A percentile compares a stretch with the other conserved stretches of the same genome.
Evolutionary conservation across 2,888 invertebrate genomes (phyloP).

Genomic region (Cheilosia urbana): DNA sequence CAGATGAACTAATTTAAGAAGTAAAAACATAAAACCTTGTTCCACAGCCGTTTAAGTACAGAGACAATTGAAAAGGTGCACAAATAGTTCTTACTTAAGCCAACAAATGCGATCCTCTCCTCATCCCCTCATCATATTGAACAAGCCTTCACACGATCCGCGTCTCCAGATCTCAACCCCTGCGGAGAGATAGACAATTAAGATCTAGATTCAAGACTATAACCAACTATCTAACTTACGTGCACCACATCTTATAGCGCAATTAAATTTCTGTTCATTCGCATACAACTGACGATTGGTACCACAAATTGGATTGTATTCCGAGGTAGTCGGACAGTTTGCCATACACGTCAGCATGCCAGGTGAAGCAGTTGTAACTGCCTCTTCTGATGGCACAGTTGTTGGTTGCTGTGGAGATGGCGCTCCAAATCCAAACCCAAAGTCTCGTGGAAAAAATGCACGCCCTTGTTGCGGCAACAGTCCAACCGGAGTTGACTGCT

Average conservation of each 20-base stretch:
- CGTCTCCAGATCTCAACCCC: constrained; percentile 81
- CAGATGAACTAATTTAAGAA: too few species aligned
- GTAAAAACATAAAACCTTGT: too few species aligned
- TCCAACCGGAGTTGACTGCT: neutral
- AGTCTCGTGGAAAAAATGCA: neutral
- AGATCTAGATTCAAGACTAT: too few species aligned
- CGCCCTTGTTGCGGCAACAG: neutral
- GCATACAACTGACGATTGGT: constrained; percentile 80
- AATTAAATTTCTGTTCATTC: constrained; percentile 81
- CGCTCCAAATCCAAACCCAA: neutral
- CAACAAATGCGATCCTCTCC: neutral
- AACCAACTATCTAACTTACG: constrained; percentile 77
- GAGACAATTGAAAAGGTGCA: too few species aligned
- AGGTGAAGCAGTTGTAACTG: constrained; percentile 76
- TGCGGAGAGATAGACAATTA: constrained; percentile 53
- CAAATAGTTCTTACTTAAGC: neutral
- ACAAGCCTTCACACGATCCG: constrained; percentile 81
- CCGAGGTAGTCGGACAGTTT: constrained; percentile 81
- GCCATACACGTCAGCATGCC: constrained; percentile 79
- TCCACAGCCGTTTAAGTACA: too few species aligned
- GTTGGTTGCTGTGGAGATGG: neutral
- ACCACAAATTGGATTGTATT: constrained; percentile 83
- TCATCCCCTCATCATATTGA: constrained; percentile 80
- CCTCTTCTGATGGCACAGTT: constrained; percentile 77
- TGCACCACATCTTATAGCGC: constrained; percentile 81